These are phyloP conservation scores for Flexamia atlantica DNA, from an alignment of 2,888 invertebrate genomes.

Conservation along the genomic window DNA sequence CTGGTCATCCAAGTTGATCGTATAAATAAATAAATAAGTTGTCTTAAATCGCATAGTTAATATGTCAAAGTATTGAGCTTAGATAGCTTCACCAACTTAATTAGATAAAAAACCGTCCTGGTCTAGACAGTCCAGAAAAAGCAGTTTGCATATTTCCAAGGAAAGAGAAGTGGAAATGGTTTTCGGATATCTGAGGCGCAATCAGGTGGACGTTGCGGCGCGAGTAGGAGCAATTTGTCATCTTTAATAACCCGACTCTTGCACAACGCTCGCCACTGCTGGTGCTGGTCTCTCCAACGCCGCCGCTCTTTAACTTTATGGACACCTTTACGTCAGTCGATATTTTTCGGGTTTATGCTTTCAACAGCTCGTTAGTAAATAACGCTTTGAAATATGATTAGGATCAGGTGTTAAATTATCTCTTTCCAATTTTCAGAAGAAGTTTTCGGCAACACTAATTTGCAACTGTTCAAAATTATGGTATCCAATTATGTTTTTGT, in stretches of 20 bases:
- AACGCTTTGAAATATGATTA: background rate
- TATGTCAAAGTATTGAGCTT: too few relatives aligned
- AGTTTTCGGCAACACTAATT: too few relatives aligned
- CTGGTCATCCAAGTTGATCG: too few relatives aligned
- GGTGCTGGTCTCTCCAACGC: background rate
- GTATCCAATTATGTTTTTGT: too few relatives aligned
- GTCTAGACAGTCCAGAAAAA: too few relatives aligned
- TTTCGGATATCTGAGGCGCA: background rate
- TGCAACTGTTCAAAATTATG: too few relatives aligned
- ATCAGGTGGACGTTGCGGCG: background rate
- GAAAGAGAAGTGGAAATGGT: background rate
- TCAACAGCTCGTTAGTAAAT: constrained; percentile 7
- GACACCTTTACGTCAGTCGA: background rate
- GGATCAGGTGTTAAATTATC: background rate
- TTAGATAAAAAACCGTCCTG: too few relatives aligned
- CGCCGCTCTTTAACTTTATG: background rate
- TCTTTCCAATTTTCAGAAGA: too few relatives aligned
- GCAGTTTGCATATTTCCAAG: too few relatives aligned
- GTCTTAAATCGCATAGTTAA: too few relatives aligned
- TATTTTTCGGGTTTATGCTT: constrained; percentile 28
- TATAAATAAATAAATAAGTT: too few relatives aligned
- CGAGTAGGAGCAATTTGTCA: constrained; percentile 14
- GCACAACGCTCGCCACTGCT: background rate
- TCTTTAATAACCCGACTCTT: constrained; percentile 1
- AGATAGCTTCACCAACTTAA: too few relatives aligned